Evolutionary conservation across 2,113 vertebrate genomes (phyloP), one percentile per base, ranked within the genome.

Genomic region (Alaudala cheleensis): DNA sequence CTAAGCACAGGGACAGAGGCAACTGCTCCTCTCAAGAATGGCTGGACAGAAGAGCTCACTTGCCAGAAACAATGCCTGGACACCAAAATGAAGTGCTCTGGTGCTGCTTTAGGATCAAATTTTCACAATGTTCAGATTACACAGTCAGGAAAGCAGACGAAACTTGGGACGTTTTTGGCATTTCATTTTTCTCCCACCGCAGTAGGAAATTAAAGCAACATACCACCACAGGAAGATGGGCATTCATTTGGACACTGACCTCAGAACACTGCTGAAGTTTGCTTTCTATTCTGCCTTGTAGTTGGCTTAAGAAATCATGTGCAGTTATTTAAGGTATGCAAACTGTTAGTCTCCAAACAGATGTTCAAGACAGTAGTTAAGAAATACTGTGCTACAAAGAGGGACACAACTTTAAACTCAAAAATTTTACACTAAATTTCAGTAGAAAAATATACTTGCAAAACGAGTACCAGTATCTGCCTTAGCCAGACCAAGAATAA

Each of bases 101-200:
- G 67, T 39, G n/a, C 33, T 78, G 14, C 54, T 42, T 44, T 33
- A 45, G 37, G 60, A 51, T 84, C 64, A 69, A 44, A 83, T n/a
- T n/a, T n/a, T n/a, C 0, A 1, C 0, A 3, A 6, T 1, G 1
- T 18, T 81, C 37, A 65, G 10, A 74, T 66, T 45, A 73, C 20
- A 62, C 2, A 65, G 15, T 20, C 19, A 26, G 28, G 50, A 86
- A 86, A 91, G 40, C 54, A 73, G 16, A 31, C 33, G 6, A 65
- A 73, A 65, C 5, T 11, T 22, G 5, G 31, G 53, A 24, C 5
- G 9, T 1, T 49, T 57, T 22, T 8, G 28, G 12, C 28, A 12
- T 9, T 34, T 77, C 6, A 54, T 54, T 76, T 54, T 72, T 58
- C 10, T 91, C 50, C 21, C 60, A 58, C 21, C 64, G 29, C 18